Conservation (phyloP, 2,888 invertebrate genomes). For the Dryobota labecula region DNA sequence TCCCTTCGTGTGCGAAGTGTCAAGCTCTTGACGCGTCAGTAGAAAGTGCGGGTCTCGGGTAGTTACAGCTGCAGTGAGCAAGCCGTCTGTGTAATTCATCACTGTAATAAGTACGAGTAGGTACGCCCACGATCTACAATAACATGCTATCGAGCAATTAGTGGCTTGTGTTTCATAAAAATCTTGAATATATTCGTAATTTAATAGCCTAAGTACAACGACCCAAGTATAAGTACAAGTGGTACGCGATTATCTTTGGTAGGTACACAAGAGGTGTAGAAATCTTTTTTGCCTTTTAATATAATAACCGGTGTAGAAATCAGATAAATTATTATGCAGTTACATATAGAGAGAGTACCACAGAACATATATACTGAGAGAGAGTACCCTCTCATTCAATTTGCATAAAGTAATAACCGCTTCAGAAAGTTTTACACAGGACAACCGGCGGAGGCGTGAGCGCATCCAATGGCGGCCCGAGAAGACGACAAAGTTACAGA, state of each 20-base stretch:
- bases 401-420: constrained; percentile 10
- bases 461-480: background rate
- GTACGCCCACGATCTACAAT: constrained; percentile 49
- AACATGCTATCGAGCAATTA: constrained; percentile 65
- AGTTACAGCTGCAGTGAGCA: constrained; percentile 43
- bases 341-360: background rate
- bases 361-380: no score
- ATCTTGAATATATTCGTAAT: constrained; percentile 12
- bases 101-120: constrained; percentile 33
- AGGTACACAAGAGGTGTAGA: no score
- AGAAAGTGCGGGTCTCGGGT: constrained; percentile 55
- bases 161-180: constrained; percentile 29
- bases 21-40: constrained; percentile 71
- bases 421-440: constrained; percentile 1
- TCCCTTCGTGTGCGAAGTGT: constrained; percentile 68
- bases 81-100: constrained; percentile 52
- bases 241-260: background rate
- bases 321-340: background rate
- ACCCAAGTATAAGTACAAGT: no score
- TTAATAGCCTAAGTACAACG: background rate
- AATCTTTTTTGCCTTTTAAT: no score
- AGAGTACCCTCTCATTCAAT: background rate
- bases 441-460: background rate
- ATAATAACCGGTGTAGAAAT: background rate
- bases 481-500: background rate